Percentiles rank a stretch among this genome's conserved stretches.
Evolutionary conservation across 37 sponge, comb jelly and placozoan species (phyloP).

Genomic region (Beroe ovata): DNA sequence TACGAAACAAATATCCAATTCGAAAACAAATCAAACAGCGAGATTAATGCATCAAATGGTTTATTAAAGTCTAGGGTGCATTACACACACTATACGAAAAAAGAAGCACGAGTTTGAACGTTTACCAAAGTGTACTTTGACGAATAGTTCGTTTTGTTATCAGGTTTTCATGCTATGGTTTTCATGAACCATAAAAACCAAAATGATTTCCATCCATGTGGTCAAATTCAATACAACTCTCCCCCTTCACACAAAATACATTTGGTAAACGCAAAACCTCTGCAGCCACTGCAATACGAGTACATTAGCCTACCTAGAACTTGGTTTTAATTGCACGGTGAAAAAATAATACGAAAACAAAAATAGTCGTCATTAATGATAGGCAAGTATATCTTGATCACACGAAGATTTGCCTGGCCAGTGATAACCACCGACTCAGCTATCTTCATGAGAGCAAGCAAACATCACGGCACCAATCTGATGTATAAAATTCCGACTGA

Average conservation of each 20-base stretch:
- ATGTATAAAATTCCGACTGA: constrained; percentile 36
- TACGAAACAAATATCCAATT: no score
- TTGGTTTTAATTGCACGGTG: constrained; percentile 18
- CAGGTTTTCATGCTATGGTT: no score
- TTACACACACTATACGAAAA: constrained; percentile 65
- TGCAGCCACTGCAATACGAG: constrained; percentile 37
- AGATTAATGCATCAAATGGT: constrained; percentile 66
- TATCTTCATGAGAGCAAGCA: background rate
- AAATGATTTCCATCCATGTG: no score
- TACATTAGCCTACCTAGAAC: constrained; percentile 57
- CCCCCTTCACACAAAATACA: no score
- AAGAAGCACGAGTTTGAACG: constrained; percentile 10
- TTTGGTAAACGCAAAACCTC: background rate
- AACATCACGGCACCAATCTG: constrained; percentile 18
- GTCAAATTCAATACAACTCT: no score
- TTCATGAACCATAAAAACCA: no score
- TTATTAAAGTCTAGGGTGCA: constrained; percentile 66
- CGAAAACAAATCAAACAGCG: constrained; percentile 12
- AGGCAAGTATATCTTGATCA: background rate
- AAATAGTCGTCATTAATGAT: constrained; percentile 38
- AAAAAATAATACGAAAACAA: constrained; percentile 62
- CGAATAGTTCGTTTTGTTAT: no score
- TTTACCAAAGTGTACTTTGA: background rate
- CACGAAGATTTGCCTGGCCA: background rate
- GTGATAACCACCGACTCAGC: background rate